These are phyloP conservation scores for Macroglossus sobrinus DNA, from an alignment of 2,113 vertebrate species.

Conservation along the genomic window DNA sequence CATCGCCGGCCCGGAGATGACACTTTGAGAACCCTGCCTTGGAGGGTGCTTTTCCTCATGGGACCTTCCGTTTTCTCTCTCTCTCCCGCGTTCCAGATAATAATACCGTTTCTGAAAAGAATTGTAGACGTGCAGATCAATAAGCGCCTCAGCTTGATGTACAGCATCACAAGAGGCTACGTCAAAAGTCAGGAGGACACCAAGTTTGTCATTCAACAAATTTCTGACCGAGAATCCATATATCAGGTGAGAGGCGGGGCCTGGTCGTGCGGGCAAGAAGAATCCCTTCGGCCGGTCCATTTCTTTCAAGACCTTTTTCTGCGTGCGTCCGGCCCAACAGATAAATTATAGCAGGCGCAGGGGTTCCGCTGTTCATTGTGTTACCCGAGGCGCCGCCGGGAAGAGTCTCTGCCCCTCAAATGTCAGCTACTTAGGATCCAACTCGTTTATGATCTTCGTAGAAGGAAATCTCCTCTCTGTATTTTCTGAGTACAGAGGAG, in stretches of 20 bases:
- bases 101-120: constrained; percentile 52
- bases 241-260: constrained; percentile 53
- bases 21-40: not conserved
- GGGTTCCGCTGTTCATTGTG: not conserved
- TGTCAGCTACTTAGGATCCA: not conserved
- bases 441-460: not conserved
- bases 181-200: constrained; percentile 71
- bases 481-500: not conserved
- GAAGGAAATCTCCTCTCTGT: not conserved
- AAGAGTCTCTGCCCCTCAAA: not conserved
- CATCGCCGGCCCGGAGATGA: not conserved
- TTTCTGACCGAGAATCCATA: constrained; percentile 61
- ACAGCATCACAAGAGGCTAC: constrained; percentile 70
- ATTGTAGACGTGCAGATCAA: constrained; percentile 46
- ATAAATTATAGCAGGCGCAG: not conserved
- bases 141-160: constrained; percentile 63
- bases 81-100: not conserved
- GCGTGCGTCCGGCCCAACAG: not conserved
- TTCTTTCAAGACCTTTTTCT: not conserved
- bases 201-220: constrained; percentile 63
- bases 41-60: not conserved
- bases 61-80: not conserved
- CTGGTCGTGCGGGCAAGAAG: not conserved
- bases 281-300: not conserved
- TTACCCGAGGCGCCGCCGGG: not conserved